phyloP scores from a whole-genome alignment of 2,888 invertebrate species.

The Caenorhabditis sp. region DNA sequence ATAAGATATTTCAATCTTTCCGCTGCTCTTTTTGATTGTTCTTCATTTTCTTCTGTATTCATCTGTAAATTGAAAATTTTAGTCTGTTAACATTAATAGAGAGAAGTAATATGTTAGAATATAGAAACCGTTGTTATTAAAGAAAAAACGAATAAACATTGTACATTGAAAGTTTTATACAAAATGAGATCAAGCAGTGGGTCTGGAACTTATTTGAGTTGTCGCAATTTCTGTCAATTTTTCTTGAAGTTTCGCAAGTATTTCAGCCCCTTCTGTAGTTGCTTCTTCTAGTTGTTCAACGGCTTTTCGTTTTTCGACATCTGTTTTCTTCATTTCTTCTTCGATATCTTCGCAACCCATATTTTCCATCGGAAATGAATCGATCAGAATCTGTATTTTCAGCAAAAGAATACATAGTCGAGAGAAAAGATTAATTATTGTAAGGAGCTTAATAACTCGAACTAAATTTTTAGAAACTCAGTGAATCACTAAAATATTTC shows the following conservation, averaged over 20 bases:
- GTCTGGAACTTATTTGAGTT: slow-evolving; percentile 25
- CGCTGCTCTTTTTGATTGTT: not conserved
- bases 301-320: slow-evolving; percentile 10
- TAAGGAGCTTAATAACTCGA: too few species aligned
- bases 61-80: not conserved
- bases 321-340: slow-evolving; percentile 32
- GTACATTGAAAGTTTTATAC: not conserved
- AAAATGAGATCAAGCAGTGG: slow-evolving; percentile 12
- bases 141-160: too few species aligned
- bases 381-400: slow-evolving; percentile 56
- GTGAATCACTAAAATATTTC: too few species aligned
- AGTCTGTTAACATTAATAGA: not conserved
- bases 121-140: too few species aligned
- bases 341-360: slow-evolving; percentile 41
- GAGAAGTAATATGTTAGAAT: not conserved
- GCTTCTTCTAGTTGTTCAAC: slow-evolving; percentile 17
- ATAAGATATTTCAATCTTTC: slow-evolving; percentile 1
- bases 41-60: not conserved
- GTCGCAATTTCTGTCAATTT: slow-evolving; percentile 29
- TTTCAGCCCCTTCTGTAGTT: slow-evolving; percentile 9
- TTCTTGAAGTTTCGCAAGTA: slow-evolving; percentile 17
- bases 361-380: slow-evolving; percentile 59
- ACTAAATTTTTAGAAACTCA: too few species aligned
- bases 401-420: too few species aligned
- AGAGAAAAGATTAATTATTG: too few species aligned